phyloP scores from a whole-genome alignment of 1,140 invertebrate species.

The Drosophila carrolli region DNA sequence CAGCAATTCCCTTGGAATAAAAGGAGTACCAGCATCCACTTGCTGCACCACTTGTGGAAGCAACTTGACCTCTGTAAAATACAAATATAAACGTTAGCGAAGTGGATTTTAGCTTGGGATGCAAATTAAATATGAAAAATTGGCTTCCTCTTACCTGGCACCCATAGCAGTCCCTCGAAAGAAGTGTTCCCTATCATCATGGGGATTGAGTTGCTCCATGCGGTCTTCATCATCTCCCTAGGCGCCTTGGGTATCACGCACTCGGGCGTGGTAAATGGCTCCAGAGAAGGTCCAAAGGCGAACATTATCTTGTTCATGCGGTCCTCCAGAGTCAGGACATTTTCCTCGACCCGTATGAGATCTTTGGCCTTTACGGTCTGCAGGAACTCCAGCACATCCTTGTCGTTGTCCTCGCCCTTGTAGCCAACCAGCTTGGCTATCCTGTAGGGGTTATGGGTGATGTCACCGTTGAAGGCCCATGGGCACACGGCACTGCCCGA shows the following conservation, averaged over 20 bases:
- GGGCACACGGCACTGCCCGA: constrained; percentile 76
- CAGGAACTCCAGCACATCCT: constrained; percentile 70
- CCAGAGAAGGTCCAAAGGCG: constrained; percentile 80
- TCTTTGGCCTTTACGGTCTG: constrained; percentile 84
- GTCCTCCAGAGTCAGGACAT: constrained; percentile 62
- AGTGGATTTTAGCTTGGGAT: not conserved
- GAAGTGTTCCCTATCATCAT: constrained; percentile 84
- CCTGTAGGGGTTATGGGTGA: constrained; percentile 48
- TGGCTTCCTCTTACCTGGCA: constrained; percentile 39
- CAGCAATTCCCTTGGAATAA: constrained; percentile 67
- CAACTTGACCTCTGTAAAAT: constrained; percentile 55
- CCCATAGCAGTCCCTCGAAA: constrained; percentile 80
- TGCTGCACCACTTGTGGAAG: constrained; percentile 46
- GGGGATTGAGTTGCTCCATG: constrained; percentile 84
- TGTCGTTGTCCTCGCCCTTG: constrained; percentile 75
- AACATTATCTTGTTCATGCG: constrained; percentile 58
- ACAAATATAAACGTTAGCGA: no score
- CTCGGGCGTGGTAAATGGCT: constrained; percentile 69
- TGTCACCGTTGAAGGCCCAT: constrained; percentile 64
- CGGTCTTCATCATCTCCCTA: constrained; percentile 73
- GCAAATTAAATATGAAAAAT: no score
- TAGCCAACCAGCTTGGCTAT: constrained; percentile 75
- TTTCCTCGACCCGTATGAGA: constrained; percentile 85
- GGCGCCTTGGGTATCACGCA: constrained; percentile 80
- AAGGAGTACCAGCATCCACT: constrained; percentile 57